These are phyloP conservation scores for Ochotona curzoniae DNA, from an alignment of 2,113 vertebrate genomes.

Conservation along the genomic window DNA sequence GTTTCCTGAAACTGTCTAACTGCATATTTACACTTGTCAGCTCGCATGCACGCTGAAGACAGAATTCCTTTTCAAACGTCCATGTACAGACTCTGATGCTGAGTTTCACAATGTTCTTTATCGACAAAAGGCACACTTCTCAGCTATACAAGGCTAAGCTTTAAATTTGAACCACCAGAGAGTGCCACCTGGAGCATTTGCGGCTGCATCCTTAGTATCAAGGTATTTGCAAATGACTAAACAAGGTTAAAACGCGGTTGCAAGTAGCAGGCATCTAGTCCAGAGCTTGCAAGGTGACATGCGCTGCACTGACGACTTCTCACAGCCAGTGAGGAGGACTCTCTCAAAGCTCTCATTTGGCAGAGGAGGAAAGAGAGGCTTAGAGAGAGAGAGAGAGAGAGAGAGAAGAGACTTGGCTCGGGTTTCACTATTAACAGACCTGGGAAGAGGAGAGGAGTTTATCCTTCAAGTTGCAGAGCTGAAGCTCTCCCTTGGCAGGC, in stretches of 20 bases:
- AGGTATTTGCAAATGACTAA: background rate
- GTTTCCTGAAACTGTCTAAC: constrained; percentile 87
- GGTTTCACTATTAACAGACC: background rate
- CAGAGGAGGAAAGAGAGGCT: background rate
- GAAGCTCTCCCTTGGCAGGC: background rate
- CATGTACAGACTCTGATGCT: constrained; percentile 77
- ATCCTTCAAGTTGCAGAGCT: background rate
- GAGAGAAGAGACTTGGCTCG: background rate
- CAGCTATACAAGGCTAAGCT: constrained; percentile 65
- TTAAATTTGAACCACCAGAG: constrained; percentile 78
- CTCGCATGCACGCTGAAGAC: constrained; percentile 83
- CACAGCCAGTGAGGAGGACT: background rate
- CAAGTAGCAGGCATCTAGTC: background rate
- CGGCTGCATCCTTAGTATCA: background rate
- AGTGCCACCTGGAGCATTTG: constrained; percentile 49
- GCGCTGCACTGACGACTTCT: background rate
- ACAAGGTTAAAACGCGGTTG: background rate
- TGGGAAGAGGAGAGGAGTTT: background rate
- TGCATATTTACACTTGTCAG: constrained; percentile 90
- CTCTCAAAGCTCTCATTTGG: background rate
- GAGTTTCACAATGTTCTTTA: constrained; percentile 70
- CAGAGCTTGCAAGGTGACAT: background rate
- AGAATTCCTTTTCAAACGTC: constrained; percentile 85
- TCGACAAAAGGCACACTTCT: constrained; percentile 68
- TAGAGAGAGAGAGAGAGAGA: background rate